phyloP scores from a whole-genome alignment of 1,140 invertebrate species.

The Cydia fagiglandana region DNA sequence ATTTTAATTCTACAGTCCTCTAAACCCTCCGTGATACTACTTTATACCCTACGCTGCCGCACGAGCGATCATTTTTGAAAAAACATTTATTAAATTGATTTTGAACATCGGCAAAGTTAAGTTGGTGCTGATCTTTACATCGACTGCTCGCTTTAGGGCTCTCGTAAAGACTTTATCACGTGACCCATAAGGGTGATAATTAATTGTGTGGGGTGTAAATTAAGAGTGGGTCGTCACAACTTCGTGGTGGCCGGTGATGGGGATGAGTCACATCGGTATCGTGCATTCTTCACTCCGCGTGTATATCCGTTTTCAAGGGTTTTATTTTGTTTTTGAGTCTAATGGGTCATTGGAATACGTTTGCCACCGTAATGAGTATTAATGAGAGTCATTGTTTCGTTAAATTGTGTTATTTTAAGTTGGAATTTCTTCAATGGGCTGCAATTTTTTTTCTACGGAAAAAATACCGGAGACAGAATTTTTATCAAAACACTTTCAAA shows the following conservation, averaged over 20 bases:
- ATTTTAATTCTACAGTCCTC: slow-evolving; percentile 18
- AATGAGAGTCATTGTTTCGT: not conserved
- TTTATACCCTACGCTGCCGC: not conserved
- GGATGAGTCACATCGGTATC: slow-evolving; percentile 67
- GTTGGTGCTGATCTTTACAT: slow-evolving; percentile 39
- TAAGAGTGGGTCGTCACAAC: slow-evolving; percentile 43
- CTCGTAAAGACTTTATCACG: slow-evolving; percentile 36
- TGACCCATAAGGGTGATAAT: slow-evolving; percentile 42
- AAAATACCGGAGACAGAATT: not conserved
- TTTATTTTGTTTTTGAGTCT: slow-evolving; percentile 56
- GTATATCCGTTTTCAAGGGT: slow-evolving; percentile 62
- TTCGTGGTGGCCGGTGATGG: slow-evolving; percentile 69
- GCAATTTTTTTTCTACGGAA: not conserved
- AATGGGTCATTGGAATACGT: slow-evolving; percentile 42
- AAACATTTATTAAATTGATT: slow-evolving; percentile 37
- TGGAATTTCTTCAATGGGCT: not conserved
- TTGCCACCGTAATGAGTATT: slow-evolving; percentile 24
- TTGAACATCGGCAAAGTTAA: slow-evolving; percentile 42
- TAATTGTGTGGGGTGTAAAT: slow-evolving; percentile 34
- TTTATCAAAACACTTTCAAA: too few relatives aligned
- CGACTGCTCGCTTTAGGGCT: slow-evolving; percentile 41
- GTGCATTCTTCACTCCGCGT: slow-evolving; percentile 64
- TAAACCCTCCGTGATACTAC: not conserved
- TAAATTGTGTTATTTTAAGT: not conserved
- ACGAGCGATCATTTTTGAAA: not conserved